Conservation (phyloP, 1,140 invertebrate species). For the Forficula auricularia region DNA sequence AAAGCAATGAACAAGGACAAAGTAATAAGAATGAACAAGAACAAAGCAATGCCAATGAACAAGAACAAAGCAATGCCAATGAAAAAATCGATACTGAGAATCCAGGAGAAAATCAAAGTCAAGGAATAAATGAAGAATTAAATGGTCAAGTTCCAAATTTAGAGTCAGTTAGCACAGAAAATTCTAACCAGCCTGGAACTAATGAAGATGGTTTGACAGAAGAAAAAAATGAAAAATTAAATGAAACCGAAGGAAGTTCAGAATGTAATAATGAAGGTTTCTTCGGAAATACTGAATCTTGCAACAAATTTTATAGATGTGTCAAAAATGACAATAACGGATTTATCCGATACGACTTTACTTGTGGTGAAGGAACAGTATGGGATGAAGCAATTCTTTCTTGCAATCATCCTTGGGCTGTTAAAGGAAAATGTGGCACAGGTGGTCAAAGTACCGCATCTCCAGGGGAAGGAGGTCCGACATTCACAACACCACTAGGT, state of each 20-base stretch:
- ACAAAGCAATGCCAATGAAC: neutral
- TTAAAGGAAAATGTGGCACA: constrained; percentile 12
- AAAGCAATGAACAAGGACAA: neutral
- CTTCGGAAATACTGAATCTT: constrained; percentile 26
- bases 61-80: neutral
- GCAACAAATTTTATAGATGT: constrained; percentile 27
- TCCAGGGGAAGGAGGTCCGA: neutral
- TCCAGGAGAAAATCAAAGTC: neutral
- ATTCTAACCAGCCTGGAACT: constrained; percentile 1
- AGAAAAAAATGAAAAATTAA: constrained; percentile 3
- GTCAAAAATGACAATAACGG: constrained; percentile 22
- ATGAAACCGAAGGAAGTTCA: neutral
- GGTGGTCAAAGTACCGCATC: neutral
- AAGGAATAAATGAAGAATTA: neutral
- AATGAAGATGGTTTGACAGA: constrained; percentile 15
- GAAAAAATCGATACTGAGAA: neutral
- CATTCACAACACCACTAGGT: neutral
- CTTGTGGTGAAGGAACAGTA: constrained; percentile 26
- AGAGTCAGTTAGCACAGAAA: constrained; percentile 2
- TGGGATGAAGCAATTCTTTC: constrained; percentile 28
- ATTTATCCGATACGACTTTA: constrained; percentile 26
- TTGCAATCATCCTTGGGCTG: constrained; percentile 30
- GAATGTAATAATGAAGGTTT: constrained; percentile 30
- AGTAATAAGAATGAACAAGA: neutral
- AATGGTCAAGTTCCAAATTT: neutral